A percentile compares a stretch with the other conserved stretches of the same genome.
These are phyloP conservation scores for Montipora foliosa DNA, from an alignment of 64 coral and sea anemone genomes.

Conservation along the genomic window DNA sequence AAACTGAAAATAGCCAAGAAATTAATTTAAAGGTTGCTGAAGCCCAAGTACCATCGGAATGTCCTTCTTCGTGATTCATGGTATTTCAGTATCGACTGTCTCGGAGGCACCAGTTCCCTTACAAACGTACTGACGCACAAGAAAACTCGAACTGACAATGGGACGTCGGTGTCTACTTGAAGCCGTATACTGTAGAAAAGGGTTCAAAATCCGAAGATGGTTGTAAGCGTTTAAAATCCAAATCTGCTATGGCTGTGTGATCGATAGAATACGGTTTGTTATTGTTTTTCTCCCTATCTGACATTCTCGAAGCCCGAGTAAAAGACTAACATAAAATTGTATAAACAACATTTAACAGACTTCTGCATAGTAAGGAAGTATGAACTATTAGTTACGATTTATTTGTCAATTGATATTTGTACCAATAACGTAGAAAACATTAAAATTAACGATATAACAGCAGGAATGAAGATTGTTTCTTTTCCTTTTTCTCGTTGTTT, in stretches of 20 bases:
- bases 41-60: not conserved
- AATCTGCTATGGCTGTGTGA: not conserved
- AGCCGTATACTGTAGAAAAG: slow-evolving; percentile 1
- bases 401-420: not conserved
- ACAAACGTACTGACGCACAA: not conserved
- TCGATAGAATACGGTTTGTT: not conserved
- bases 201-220: not conserved
- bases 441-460: slow-evolving; percentile 1
- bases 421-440: not conserved
- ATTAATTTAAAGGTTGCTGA: not conserved
- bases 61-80: not conserved
- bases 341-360: not conserved
- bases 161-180: not conserved
- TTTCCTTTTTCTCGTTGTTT: not conserved
- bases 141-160: not conserved
- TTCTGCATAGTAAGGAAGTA: not conserved
- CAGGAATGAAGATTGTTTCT: not conserved
- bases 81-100: not conserved
- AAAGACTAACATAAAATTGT: not conserved
- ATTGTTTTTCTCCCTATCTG: not conserved
- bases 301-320: not conserved
- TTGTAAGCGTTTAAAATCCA: not conserved
- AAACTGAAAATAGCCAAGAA: not conserved
- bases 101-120: not conserved
- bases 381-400: not conserved